These are phyloP conservation scores for Neoniphon sammara DNA, from an alignment of 2,797 vertebrate species.

Conservation along the genomic window DNA sequence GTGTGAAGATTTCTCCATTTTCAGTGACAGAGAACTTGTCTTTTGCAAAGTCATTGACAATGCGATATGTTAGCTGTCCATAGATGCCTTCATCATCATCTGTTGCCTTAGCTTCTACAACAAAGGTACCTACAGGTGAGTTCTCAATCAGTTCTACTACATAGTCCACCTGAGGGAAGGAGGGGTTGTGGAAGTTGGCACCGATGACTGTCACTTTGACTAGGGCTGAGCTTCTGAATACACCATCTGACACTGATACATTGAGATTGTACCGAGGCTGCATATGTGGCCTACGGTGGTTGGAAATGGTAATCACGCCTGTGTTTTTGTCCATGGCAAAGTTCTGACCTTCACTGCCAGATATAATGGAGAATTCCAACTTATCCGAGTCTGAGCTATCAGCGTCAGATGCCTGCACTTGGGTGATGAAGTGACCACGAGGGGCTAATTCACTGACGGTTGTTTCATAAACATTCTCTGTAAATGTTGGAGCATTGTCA, in stretches of 20 bases:
- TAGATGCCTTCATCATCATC: constrained; percentile 92
- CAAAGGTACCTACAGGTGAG: constrained; percentile 88
- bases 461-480: constrained; percentile 87
- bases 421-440: constrained; percentile 91
- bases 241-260: constrained; percentile 93
- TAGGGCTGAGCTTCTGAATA: constrained; percentile 91
- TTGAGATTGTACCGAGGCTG: constrained; percentile 89
- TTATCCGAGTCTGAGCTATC: constrained; percentile 88
- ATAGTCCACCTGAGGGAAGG: constrained; percentile 91
- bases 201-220: constrained; percentile 87
- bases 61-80: constrained; percentile 88
- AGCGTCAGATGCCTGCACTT: constrained; percentile 92
- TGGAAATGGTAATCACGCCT: constrained; percentile 90
- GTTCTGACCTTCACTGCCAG: constrained; percentile 93
- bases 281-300: constrained; percentile 86
- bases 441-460: constrained; percentile 90
- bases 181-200: constrained; percentile 93
- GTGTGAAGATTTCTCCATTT: constrained; percentile 91
- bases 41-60: constrained; percentile 95
- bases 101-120: constrained; percentile 88
- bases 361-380: constrained; percentile 91
- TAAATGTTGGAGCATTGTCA: constrained; percentile 93
- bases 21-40: constrained; percentile 92
- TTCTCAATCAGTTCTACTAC: constrained; percentile 96
- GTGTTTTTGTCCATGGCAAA: constrained; percentile 89